phyloP scores from a whole-genome alignment of 2,113 vertebrate genomes.

The Trogon surrucura region DNA sequence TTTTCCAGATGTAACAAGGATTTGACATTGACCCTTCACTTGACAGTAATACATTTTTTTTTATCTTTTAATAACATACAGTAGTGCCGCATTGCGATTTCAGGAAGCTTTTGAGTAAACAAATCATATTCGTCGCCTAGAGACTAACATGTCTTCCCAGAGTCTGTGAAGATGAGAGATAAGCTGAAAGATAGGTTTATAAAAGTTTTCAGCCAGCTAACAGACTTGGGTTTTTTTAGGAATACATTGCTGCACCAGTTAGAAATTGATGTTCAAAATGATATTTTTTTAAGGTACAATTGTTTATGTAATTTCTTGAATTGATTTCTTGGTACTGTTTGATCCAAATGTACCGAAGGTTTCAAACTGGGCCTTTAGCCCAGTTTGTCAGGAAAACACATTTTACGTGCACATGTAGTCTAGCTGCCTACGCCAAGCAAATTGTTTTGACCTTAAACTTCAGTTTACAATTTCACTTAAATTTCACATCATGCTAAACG shows the following conservation, averaged over 20 bases:
- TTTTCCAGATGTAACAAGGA: slow-evolving; percentile 23
- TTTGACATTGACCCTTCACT: slow-evolving; percentile 53
- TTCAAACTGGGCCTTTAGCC: neutral
- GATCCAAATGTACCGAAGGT: neutral
- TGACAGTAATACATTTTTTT: slow-evolving; percentile 62
- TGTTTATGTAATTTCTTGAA: neutral
- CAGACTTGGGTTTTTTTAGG: neutral
- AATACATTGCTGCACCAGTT: neutral
- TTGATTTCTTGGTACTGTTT: neutral
- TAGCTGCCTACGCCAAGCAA: neutral
- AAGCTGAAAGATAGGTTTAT: neutral
- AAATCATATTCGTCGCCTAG: slow-evolving; percentile 16
- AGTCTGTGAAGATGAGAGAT: slow-evolving; percentile 31
- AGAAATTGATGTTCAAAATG: neutral
- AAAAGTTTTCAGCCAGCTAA: slow-evolving; percentile 20
- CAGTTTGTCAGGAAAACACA: neutral
- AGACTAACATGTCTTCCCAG: slow-evolving; percentile 1
- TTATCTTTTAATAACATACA: slow-evolving; percentile 65
- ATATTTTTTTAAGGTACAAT: neutral
- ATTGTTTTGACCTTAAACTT: neutral
- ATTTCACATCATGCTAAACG: neutral
- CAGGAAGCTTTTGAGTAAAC: slow-evolving; percentile 52
- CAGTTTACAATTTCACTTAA: neutral
- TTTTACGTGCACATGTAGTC: neutral
- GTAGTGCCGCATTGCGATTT: neutral